Evolutionary conservation across 2,113 vertebrate species (phyloP).

Genomic region (Sebastes schlegelii): DNA sequence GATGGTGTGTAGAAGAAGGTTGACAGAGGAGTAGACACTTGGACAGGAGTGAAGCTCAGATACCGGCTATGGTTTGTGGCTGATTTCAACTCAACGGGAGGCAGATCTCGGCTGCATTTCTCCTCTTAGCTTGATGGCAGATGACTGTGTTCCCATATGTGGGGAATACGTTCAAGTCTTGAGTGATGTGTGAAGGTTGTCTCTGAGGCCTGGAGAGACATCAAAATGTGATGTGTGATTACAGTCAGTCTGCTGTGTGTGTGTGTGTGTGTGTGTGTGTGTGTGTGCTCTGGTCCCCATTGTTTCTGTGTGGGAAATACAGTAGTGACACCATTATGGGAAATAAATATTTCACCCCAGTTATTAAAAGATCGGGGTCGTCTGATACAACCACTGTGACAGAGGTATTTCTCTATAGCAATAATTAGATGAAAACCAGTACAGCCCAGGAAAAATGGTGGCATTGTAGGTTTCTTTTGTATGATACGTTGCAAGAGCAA

Average conservation of each 20-base stretch:
- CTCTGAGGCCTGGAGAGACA: too few relatives aligned
- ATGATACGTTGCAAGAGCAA: too few relatives aligned
- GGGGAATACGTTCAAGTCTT: neutral
- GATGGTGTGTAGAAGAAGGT: neutral
- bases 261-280: too few relatives aligned
- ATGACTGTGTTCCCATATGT: slow-evolving; percentile 19
- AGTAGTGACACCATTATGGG: too few relatives aligned
- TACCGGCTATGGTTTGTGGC: slow-evolving; percentile 11
- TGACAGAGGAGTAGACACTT: slow-evolving; percentile 4
- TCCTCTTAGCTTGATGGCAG: slow-evolving; percentile 34
- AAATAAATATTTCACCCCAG: neutral
- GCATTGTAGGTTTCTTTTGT: too few relatives aligned
- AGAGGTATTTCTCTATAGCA: too few relatives aligned
- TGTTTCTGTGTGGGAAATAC: too few relatives aligned
- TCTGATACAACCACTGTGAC: too few relatives aligned
- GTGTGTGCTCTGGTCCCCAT: too few relatives aligned
- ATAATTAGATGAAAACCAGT: too few relatives aligned
- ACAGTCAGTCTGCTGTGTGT: too few relatives aligned
- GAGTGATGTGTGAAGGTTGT: slow-evolving; percentile 8
- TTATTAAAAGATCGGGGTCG: neutral
- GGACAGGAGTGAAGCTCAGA: slow-evolving; percentile 29
- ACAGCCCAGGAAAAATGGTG: too few relatives aligned
- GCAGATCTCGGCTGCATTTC: neutral
- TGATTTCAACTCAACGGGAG: slow-evolving; percentile 26
- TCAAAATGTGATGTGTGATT: neutral